A percentile compares a stretch with the other conserved stretches of the same genome.
Evolutionary conservation across 2,888 invertebrate species (phyloP).

Genomic region (Amphipyra berbera): DNA sequence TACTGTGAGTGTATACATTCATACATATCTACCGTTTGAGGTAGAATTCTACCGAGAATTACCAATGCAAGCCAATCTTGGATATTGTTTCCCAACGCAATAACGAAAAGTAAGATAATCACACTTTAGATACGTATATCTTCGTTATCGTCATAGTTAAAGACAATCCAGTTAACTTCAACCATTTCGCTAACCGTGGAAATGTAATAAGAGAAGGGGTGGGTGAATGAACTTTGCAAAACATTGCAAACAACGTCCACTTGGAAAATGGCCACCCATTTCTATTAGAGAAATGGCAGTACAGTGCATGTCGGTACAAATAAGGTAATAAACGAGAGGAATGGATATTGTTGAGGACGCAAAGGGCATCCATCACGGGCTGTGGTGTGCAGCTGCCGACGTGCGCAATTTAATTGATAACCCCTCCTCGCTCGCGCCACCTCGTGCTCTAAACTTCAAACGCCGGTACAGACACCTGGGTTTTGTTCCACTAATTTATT

Average conservation of each 20-base stretch:
- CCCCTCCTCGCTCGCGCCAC: constrained; percentile 29
- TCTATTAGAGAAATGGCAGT: constrained; percentile 52
- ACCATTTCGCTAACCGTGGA: constrained; percentile 47
- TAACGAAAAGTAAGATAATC: constrained; percentile 47
- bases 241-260: constrained; percentile 46
- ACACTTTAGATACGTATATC: constrained; percentile 35
- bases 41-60: constrained; percentile 8
- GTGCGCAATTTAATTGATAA: constrained; percentile 67
- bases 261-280: constrained; percentile 47
- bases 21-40: background rate
- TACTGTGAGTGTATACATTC: background rate
- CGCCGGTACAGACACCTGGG: constrained; percentile 46
- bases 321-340: constrained; percentile 68
- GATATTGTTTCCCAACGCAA: constrained; percentile 42
- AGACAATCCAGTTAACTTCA: constrained; percentile 53
- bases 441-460: constrained; percentile 49
- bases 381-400: constrained; percentile 58
- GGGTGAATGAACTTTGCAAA: constrained; percentile 50
- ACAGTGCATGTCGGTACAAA: constrained; percentile 58
- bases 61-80: constrained; percentile 31
- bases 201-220: constrained; percentile 40
- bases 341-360: constrained; percentile 63
- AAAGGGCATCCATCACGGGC: constrained; percentile 63
- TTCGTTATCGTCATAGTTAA: constrained; percentile 50
- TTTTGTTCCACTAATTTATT: constrained; percentile 52